Conservation (phyloP, 2,888 invertebrate genomes). For the Monopis laevigella region DNA sequence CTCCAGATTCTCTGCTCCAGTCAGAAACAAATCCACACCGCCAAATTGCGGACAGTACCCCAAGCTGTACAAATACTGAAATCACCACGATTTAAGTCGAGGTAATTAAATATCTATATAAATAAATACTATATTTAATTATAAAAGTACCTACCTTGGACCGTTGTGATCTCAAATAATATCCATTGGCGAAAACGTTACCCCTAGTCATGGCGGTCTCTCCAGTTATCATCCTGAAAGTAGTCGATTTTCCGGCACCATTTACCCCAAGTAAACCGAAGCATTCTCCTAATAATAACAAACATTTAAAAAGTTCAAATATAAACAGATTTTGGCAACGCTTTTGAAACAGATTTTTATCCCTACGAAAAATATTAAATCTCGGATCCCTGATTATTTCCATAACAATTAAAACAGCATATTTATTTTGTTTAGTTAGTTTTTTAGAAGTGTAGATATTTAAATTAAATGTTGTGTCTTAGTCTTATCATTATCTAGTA, state of each 20-base stretch:
- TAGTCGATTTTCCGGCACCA: conserved; percentile 87
- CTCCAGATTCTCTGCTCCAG: conserved; percentile 76
- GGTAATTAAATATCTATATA: background rate
- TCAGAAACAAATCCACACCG: conserved; percentile 80
- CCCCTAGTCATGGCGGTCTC: conserved; percentile 65
- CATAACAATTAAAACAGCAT: too few species aligned
- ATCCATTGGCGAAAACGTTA: conserved; percentile 42
- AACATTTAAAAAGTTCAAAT: too few species aligned
- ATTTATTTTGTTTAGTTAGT: too few species aligned
- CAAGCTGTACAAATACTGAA: conserved; percentile 74
- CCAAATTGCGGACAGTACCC: conserved; percentile 94
- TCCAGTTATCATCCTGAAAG: conserved; percentile 85
- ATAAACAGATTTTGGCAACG: too few species aligned
- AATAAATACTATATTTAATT: background rate
- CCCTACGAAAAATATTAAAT: too few species aligned
- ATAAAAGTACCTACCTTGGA: conserved; percentile 1
- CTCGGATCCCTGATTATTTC: too few species aligned
- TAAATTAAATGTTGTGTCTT: too few species aligned
- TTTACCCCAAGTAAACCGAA: conserved; percentile 86
- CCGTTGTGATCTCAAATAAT: background rate
- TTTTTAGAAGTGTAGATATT: too few species aligned
- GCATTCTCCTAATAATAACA: conserved; percentile 76
- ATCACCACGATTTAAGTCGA: background rate
- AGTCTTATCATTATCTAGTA: too few species aligned
- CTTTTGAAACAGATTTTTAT: too few species aligned